Evolutionary conservation across 30 jellyfish, hydroid and myxozoan genomes (phyloP).

Genomic region (Hydra vulgaris): DNA sequence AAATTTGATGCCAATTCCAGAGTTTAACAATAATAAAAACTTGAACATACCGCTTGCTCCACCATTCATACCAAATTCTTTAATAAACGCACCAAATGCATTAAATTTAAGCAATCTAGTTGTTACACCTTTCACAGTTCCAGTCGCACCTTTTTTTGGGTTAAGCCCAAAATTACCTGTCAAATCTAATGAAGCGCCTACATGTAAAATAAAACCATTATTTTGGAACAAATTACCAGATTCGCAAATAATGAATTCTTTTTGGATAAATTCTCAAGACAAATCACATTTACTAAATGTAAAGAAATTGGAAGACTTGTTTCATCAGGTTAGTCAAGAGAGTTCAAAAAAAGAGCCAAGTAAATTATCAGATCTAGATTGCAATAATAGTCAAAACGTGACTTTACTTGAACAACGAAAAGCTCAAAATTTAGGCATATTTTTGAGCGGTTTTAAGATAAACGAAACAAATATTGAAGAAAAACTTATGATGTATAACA

Average conservation of each 20-base stretch:
- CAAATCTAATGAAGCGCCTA: constrained; percentile 54
- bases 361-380: not conserved
- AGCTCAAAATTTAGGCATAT: constrained; percentile 93
- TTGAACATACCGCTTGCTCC: not conserved
- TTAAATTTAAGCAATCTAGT: not conserved
- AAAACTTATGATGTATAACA: constrained; percentile 27
- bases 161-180: constrained; percentile 20
- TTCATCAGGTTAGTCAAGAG: constrained; percentile 22
- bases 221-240: constrained; percentile 93
- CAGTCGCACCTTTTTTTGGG: constrained; percentile 81
- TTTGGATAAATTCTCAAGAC: constrained; percentile 67
- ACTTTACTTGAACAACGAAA: constrained; percentile 68
- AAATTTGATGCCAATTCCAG: not conserved
- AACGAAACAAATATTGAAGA: constrained; percentile 53
- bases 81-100: too few species aligned
- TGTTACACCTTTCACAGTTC: not conserved
- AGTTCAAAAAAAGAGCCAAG: constrained; percentile 8
- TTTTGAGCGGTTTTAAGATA: constrained; percentile 82
- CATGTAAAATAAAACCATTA: constrained; percentile 55
- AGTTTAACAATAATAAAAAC: not conserved
- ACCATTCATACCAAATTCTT: too few species aligned
- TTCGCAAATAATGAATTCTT: constrained; percentile 35
- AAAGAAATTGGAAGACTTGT: constrained; percentile 48
- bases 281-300: constrained; percentile 20
- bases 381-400: constrained; percentile 16